Conservation (phyloP, 2,888 invertebrate species). For the Volucella inflata region DNA sequence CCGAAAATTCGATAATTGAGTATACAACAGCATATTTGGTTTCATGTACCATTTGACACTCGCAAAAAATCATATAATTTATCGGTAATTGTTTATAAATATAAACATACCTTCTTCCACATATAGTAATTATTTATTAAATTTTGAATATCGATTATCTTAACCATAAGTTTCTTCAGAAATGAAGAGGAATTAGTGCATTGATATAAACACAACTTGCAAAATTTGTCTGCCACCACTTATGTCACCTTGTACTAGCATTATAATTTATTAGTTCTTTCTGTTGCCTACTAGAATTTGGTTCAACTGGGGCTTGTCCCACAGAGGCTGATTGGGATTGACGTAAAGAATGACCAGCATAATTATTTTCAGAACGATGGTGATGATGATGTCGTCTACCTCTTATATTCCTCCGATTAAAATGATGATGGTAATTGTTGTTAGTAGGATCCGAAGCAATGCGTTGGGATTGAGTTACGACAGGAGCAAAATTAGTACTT, state of each 20-base stretch:
- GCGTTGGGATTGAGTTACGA: slow-evolving; percentile 80
- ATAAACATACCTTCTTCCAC: slow-evolving; percentile 1
- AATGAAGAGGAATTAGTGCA: slow-evolving; percentile 38
- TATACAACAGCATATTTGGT: background rate
- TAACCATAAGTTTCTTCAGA: slow-evolving; percentile 33
- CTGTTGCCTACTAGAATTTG: slow-evolving; percentile 79
- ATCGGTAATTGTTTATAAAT: background rate
- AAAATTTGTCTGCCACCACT: slow-evolving; percentile 75
- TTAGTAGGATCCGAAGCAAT: slow-evolving; percentile 80
- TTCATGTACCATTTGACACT: background rate
- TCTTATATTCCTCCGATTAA: slow-evolving; percentile 80
- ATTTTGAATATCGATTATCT: slow-evolving; percentile 19
- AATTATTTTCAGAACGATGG: slow-evolving; percentile 78
- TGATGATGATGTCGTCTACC: slow-evolving; percentile 79
- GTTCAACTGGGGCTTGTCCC: slow-evolving; percentile 61
- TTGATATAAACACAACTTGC: slow-evolving; percentile 31
- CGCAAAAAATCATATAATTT: slow-evolving; percentile 8
- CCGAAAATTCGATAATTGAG: background rate
- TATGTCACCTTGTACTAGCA: slow-evolving; percentile 82
- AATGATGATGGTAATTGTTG: slow-evolving; percentile 81
- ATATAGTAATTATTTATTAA: background rate
- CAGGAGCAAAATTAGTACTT: slow-evolving; percentile 79
- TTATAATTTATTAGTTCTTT: slow-evolving; percentile 80
- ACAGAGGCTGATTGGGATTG: slow-evolving; percentile 49
- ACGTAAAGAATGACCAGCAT: slow-evolving; percentile 58